These are phyloP conservation scores for Myotis davidii DNA, from an alignment of 2,113 vertebrate species.

Conservation along the genomic window DNA sequence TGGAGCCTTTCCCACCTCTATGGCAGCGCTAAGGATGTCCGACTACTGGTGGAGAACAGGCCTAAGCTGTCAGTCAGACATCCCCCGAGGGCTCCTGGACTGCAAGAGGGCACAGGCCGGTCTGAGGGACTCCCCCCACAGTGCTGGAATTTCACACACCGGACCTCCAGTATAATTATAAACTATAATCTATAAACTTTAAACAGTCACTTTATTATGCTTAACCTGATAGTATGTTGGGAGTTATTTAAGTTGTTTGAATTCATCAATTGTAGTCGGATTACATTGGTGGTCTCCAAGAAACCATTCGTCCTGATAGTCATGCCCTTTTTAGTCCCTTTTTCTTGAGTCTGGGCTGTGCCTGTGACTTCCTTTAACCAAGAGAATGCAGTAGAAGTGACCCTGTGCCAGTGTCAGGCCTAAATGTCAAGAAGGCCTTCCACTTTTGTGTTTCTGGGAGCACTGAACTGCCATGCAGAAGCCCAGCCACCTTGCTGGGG, in stretches of 20 bases:
- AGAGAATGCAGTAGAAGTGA: not conserved
- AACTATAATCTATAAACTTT: not conserved
- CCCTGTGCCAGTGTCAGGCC: not conserved
- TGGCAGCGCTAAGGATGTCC: too few species aligned
- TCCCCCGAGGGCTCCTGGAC: too few species aligned
- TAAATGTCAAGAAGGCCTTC: not conserved
- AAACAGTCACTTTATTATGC: not conserved
- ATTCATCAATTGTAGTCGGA: not conserved
- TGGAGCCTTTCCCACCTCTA: too few species aligned
- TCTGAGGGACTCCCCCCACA: too few species aligned
- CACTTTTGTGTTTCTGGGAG: not conserved
- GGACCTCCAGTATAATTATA: not conserved
- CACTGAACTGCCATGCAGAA: not conserved
- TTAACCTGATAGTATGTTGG: not conserved
- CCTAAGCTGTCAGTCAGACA: too few species aligned
- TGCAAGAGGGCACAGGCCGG: too few species aligned
- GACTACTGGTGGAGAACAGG: too few species aligned
- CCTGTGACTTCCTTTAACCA: not conserved
- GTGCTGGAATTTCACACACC: too few species aligned
- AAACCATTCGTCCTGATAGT: not conserved
- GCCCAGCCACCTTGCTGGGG: not conserved
- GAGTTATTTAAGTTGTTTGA: not conserved
- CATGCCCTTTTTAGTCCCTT: not conserved
- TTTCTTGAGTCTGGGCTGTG: not conserved
- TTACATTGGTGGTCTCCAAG: not conserved